Base-by-base conservation (phyloP, 2,797 vertebrate genomes). In the Gambelia wislizenii region DNA sequence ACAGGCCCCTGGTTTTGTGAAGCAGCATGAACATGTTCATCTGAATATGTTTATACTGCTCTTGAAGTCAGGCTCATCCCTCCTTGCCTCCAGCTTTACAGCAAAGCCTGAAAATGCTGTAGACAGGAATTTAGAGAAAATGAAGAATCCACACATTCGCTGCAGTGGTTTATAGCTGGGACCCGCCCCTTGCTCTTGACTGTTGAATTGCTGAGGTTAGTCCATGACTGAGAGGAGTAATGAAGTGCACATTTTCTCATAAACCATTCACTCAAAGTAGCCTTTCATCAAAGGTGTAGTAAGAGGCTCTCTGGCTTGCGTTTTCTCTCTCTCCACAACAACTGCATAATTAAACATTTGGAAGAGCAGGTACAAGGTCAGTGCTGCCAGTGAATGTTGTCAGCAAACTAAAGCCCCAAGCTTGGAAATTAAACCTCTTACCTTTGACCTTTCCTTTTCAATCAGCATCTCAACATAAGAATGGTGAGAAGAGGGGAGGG, bases 161-260 rank as follows among this genome's bases (percentile, higher is more conserved):
- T 91, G 88, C 93, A 94, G 86, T 87, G 22, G 39, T 67, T 91
- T 70, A 89, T 84, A 88, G 75, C 88, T 25, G 93, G 47, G 47
- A 72, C 30, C 27, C 12, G 27, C 44, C 91, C 74, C 84, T 91
- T 86, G 47, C 72, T 91, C 83, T 89, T 88, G 89, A 91, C 56
- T 85, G 88, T 93, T 69, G 22, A 12, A 54, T 86, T 90, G 83
- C 75, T 84, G 80, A 79, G 87, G 76, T 79, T 77, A 87, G 36
- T 18, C 64, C 80, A 61, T 3, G 67, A 94, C 56, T 91, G 87
- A 77, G 89, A 56, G 52, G 59, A 80, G 87, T 89, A 87, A 85
- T 89, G 86, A 91, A 4, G 39, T 77, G 44, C 1, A 1, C 78
- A 92, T 91, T 89, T 91, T 87, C 92, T 92, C 92, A 91, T 70